Evolutionary conservation across 64 coral and sea anemone species (phyloP).

Genomic region (Actinia equina): DNA sequence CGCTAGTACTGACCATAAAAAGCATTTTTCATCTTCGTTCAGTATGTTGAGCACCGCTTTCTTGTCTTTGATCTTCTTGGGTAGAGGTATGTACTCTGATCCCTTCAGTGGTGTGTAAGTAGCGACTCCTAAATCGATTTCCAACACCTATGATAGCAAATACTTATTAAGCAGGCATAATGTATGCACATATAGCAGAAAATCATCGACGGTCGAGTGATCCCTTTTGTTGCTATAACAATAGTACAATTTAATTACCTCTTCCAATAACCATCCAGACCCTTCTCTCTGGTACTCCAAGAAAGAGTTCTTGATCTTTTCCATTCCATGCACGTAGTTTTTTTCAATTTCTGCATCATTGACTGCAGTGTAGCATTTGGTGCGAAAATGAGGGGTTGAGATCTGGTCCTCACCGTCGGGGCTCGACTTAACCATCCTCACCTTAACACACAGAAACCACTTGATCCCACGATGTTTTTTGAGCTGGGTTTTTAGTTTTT

Average conservation of each 20-base stretch:
- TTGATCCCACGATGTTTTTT: too few species aligned
- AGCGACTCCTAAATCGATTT: neutral
- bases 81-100: neutral
- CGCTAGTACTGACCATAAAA: neutral
- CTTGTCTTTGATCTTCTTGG: constrained; percentile 10
- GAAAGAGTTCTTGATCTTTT: constrained; percentile 20
- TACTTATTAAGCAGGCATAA: too few species aligned
- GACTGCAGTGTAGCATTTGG: too few species aligned
- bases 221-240: neutral
- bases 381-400: too few species aligned
- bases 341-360: neutral
- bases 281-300: too few species aligned
- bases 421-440: too few species aligned
- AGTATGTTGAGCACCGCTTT: constrained; percentile 21
- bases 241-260: too few species aligned
- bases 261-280: too few species aligned
- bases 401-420: too few species aligned
- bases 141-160: too few species aligned
- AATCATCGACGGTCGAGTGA: neutral
- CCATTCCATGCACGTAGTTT: neutral
- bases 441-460: too few species aligned
- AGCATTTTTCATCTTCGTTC: neutral
- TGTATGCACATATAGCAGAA: neutral
- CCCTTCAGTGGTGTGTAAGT: neutral
- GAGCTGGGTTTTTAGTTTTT: too few species aligned